Evolutionary conservation across 2,113 vertebrate genomes (phyloP).

Genomic region (Pelodiscus sinensis): DNA sequence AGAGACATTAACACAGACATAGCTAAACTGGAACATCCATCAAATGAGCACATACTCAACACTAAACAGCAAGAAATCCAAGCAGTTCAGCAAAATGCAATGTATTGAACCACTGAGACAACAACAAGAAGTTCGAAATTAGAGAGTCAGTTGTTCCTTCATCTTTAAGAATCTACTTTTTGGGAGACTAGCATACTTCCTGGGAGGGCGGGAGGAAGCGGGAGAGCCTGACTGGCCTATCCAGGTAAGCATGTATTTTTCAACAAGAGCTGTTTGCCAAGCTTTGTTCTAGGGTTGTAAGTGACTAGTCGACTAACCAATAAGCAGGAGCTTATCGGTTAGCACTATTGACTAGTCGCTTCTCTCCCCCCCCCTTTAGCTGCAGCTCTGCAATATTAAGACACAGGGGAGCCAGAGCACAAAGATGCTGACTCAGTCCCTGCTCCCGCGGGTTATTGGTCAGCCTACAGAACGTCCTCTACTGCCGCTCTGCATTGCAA

Average conservation of each 20-base stretch:
- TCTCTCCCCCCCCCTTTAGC: no score
- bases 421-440: no score
- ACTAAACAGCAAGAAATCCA: not conserved
- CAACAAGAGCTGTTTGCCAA: not conserved
- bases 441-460: no score
- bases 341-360: no score
- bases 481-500: no score
- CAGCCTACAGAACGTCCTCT: no score
- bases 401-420: no score
- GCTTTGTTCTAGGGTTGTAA: not conserved
- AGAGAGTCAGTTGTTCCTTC: not conserved
- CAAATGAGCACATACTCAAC: fast-evolving
- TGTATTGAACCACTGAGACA: not conserved
- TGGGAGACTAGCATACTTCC: not conserved
- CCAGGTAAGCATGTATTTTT: not conserved
- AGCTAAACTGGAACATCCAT: not conserved
- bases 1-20: not conserved
- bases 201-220: no score
- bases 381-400: no score
- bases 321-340: no score
- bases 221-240: not conserved
- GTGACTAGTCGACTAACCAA: no score
- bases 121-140: not conserved
- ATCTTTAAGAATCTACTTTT: fast-evolving
- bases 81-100: not conserved